Base-by-base conservation (phyloP, 1,140 invertebrate genomes). In the Cyclargus thomasi region DNA sequence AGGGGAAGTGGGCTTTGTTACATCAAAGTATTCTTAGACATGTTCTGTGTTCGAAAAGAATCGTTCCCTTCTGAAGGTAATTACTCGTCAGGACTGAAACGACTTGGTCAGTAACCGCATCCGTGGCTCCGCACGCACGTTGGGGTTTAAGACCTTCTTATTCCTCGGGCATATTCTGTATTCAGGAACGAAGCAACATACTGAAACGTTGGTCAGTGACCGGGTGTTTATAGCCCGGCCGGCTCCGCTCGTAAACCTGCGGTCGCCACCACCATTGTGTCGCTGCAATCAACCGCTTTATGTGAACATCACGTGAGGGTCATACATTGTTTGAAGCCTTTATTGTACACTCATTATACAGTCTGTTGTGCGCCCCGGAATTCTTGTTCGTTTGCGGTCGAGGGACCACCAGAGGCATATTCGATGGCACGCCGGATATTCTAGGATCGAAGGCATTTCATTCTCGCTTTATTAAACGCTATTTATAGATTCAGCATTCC, bases 201-300 rank as follows among this genome's bases (percentile, higher is more conserved):
- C 29, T 29, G 29, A 47, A 47, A 47, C 11, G 39, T 59, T 59
- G 55, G 55, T 59, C 55, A 59, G 55, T 59, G 55, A 59, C 55
- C 55, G 20, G 8, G 18, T 21, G 55, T 59, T 59, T 59, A 59
- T 59, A 20, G 18, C 55, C 11, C 53, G 55, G 18, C 55, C 55
- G 18, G 10, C 55, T 22, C 55, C 55, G 55, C 55, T 59, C 55
- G 55, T 59, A 59, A 59, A 59, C 5, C 55, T 59, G 55, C 55
- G 55, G 55, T 59, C 55, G 14, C 20, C 55, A 59, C 55, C 55
- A 59, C 55, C 55, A 59, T 59, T 59, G 55, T 59, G 55, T 59
- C 55, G 55, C 55, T 20, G 55, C 55, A 59, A 59, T 59, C 55
- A 59, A 59, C 55, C 55, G 55, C 20, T 59, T 59, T 59, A 59